Conservation (phyloP, 2,113 vertebrate species). For the Monopterus albus region DNA sequence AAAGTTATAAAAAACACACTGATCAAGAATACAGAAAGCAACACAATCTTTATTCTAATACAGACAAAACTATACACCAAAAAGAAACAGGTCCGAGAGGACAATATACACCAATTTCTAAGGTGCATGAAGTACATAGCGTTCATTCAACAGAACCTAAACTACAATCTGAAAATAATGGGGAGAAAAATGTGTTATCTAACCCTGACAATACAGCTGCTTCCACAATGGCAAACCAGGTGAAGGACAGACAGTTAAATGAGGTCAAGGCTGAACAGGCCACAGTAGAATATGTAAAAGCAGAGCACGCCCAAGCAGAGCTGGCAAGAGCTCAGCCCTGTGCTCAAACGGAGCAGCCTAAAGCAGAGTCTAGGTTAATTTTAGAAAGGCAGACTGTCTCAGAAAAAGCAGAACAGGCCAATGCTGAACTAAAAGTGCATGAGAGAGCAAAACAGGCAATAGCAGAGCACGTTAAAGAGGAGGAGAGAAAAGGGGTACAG, state of each 20-base stretch:
- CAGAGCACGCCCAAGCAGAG: conserved; percentile 45
- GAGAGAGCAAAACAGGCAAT: conserved; percentile 2
- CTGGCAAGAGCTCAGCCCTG: conserved; percentile 39
- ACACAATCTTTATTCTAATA: conserved; percentile 6
- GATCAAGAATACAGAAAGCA: conserved; percentile 45
- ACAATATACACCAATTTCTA: conserved; percentile 18
- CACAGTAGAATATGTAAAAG: conserved; percentile 21
- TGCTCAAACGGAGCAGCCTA: conserved; percentile 48
- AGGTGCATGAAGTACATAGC: conserved; percentile 25
- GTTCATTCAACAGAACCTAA: conserved; percentile 21
- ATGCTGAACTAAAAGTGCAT: conserved; percentile 13
- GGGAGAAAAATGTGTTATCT: conserved; percentile 15
- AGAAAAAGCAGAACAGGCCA: conserved; percentile 31
- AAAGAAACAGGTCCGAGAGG: conserved; percentile 51
- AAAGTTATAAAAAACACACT: conserved; percentile 32
- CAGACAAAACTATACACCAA: conserved; percentile 15
- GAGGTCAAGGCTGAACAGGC: conserved; percentile 48
- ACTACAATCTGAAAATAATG: conserved; percentile 27
- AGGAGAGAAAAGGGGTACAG: conserved; percentile 11
- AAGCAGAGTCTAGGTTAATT: conserved; percentile 47
- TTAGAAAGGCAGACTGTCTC: conserved; percentile 46
- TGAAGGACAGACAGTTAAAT: conserved; percentile 17
- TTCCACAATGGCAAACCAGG: conserved; percentile 17
- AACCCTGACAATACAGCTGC: conserved; percentile 17
- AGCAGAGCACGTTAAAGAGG: conserved; percentile 7